Conservation (phyloP, 2,797 vertebrate genomes). For the Stomatorhinus walkeri region DNA sequence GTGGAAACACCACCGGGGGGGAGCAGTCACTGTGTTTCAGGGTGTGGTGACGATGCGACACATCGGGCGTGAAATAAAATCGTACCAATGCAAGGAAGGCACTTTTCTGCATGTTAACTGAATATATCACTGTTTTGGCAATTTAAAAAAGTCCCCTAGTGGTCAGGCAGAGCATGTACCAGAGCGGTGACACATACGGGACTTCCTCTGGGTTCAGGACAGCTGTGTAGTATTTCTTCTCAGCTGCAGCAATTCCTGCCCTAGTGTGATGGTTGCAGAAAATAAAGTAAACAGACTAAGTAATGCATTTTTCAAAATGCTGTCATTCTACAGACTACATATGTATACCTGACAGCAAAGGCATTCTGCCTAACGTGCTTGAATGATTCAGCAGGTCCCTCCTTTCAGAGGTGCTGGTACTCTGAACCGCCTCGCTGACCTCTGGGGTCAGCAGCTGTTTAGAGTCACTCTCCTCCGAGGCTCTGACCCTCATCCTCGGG, state of each 20-base stretch:
- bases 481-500: not conserved
- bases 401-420: not conserved
- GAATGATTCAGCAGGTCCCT: not conserved
- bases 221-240: not conserved
- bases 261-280: not conserved
- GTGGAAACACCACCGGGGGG: no score
- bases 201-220: not conserved
- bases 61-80: not conserved
- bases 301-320: not conserved
- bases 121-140: not conserved
- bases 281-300: not conserved
- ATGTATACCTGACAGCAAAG: not conserved
- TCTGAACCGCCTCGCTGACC: not conserved
- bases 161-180: no score
- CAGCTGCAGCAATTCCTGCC: not conserved
- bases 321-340: not conserved
- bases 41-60: not conserved
- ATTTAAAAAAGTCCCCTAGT: not conserved
- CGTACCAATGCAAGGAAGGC: not conserved
- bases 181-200: not conserved
- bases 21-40: not conserved
- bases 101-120: not conserved
- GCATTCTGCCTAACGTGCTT: not conserved
- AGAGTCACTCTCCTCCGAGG: not conserved
- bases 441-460: not conserved